Base-by-base conservation (phyloP, 2,888 invertebrate species). In the Meliscaeva auricollis region DNA sequence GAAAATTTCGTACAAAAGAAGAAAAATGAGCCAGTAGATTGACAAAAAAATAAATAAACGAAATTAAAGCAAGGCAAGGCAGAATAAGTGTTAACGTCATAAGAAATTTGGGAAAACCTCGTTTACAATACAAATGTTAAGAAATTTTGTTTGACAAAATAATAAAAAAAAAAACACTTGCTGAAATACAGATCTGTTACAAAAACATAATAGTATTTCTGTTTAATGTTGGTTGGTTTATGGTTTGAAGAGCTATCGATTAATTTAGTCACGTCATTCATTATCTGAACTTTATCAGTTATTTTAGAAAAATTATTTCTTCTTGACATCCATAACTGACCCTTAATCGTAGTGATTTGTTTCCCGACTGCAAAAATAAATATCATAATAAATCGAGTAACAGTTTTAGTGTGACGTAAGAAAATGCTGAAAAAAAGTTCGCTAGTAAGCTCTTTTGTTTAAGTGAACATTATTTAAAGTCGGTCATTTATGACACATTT, bases 401-500 rank as follows among this genome's bases (percentile, higher is more conserved):
- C 26, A 26, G 26, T 26, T 26, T 3, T 3, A 26, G 26, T 3
- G 26, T 26, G 4, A 26, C 4, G 2, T 26, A 4, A 3, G 4
- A 38, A 7, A 38, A 2, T 17, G 8, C 11, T 11, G 35, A 58
- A 35, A 60, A 30, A 69, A 41, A 41, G 80, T 80, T 80, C 69
- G 62, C 62, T 35, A 54, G n/a, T 54, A 54, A 80, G 62, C 80
- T 80, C 80, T 80, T 80, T 80, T 69, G 70, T 62, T 44, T 62
- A 13, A 44, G 0, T 15, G 26, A 41, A 41, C 0, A 15, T n/a
- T n/a, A 38, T 38, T 11, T 41, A 5, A 20, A 13, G 2, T 38
- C 0, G 4, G 3, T 38, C 11, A 8, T 9, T 38, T 6, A 8
- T 38, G n/a, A n/a, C 38, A 8, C 7, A 38, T 9, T 26, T 26